Percentiles rank a stretch among this genome's conserved stretches.
Evolutionary conservation across 2,797 vertebrate genomes (phyloP).

Genomic region (Sparus aurata): DNA sequence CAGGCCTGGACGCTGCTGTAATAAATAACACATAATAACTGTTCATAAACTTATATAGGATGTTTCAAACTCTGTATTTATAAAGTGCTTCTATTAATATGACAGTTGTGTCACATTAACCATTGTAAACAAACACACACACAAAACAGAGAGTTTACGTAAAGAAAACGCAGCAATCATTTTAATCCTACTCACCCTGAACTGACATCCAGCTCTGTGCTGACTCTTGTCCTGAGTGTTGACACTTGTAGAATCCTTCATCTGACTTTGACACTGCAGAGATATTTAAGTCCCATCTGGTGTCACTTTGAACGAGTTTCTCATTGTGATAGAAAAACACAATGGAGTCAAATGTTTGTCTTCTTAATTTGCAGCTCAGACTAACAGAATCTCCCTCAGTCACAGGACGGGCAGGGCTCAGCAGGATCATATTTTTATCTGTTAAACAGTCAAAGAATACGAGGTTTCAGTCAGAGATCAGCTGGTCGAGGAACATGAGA

Average conservation of each 20-base stretch:
- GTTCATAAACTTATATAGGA: no score
- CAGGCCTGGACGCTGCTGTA: no score
- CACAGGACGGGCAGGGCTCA: constrained; percentile 25
- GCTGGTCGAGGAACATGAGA: neutral
- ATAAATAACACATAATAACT: no score
- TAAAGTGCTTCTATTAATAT: no score
- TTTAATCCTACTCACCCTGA: neutral
- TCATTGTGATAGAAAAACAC: constrained; percentile 60
- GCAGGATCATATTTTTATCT: constrained; percentile 23
- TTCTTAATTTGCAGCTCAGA: neutral
- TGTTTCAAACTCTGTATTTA: no score
- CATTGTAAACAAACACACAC: no score
- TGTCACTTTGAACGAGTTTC: constrained; percentile 29
- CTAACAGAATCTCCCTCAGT: constrained; percentile 31
- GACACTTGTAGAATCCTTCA: no score
- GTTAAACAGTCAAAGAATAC: constrained; percentile 1
- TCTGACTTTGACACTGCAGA: neutral
- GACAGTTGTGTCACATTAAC: no score
- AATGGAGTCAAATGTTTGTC: neutral
- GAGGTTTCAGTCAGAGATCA: neutral
- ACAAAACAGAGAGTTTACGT: no score
- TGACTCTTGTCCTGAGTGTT: neutral
- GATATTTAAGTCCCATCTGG: neutral
- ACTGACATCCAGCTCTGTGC: neutral
- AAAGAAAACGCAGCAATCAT: neutral